Percentiles rank a stretch among this genome's conserved stretches.
These are phyloP conservation scores for Sander lucioperca DNA, from an alignment of 2,113 vertebrate species.

Conservation along the genomic window DNA sequence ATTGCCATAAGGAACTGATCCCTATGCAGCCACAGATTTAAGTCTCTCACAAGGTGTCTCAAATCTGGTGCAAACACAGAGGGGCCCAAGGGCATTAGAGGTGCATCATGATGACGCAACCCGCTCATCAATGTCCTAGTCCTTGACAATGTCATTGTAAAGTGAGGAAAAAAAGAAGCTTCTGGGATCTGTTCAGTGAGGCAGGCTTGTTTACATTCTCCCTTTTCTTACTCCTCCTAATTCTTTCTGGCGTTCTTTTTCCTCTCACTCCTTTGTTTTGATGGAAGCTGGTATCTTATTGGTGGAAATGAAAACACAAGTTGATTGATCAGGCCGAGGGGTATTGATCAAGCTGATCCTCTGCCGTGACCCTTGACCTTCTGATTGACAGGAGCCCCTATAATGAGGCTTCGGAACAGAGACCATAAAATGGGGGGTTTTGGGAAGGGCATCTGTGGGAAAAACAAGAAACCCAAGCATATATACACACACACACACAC, in stretches of 20 bases:
- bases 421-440: conserved; percentile 62
- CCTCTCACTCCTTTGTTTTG: conserved; percentile 70
- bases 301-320: conserved; percentile 67
- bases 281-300: conserved; percentile 52
- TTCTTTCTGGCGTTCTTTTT: conserved; percentile 64
- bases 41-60: conserved; percentile 66
- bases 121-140: conserved; percentile 69
- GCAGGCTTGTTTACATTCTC: conserved; percentile 65
- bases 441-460: conserved; percentile 66
- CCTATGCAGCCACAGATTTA: conserved; percentile 52
- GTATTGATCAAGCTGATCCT: conserved; percentile 80
- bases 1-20: conserved; percentile 40
- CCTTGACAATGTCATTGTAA: conserved; percentile 75
- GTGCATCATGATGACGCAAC: conserved; percentile 75
- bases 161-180: conserved; percentile 36
- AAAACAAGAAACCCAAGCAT: conserved; percentile 51
- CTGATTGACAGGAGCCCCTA: conserved; percentile 70
- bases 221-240: conserved; percentile 61
- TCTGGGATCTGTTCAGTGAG: conserved; percentile 64
- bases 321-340: conserved; percentile 78
- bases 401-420: conserved; percentile 76
- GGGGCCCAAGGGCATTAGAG: conserved; percentile 69
- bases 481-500: conserved; percentile 19
- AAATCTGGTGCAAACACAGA: conserved; percentile 66
- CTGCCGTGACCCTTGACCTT: conserved; percentile 74